Evolutionary conservation across 2,888 invertebrate species (phyloP), one percentile per base, ranked within the genome.

Genomic region (Acronicta aceris): DNA sequence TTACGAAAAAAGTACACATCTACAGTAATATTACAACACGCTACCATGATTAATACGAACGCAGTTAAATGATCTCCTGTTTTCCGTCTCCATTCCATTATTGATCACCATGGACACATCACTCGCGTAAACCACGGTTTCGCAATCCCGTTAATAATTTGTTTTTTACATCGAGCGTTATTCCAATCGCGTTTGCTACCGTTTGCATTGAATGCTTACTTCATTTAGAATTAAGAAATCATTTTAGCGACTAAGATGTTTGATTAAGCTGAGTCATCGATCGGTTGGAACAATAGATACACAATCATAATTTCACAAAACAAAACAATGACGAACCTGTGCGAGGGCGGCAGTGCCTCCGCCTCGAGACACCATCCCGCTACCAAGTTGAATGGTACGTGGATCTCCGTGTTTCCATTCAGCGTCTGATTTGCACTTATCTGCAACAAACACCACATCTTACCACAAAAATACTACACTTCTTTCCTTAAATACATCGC

Each of bases 321-420:
- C 51, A 63, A 63, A 48, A 49, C 46, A 59, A 61, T 45, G 30
- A 69, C 61, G 27, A 58, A 93, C 94, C 94, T 97, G 90, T 96
- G 98, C 42, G 96, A 95, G 12, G 95, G 85, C 47, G 97, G 96
- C 73, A 98, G 90, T n/a, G 96, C 95, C 54, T 98, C 95, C 1
- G 98, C 98, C 86, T 98, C 98, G 89, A 99, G 98, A 86, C 99
- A 98, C 99, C 99, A 99, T 16, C 99, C 98, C 46, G 98, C 96
- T 81, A 99, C 97, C 68, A 98, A 95, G 67, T 97, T 97, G 77
- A 98, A 95, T 0, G 99, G 99, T 46, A 95, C 95, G 58, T 95
- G 95, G 62, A 94, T 95, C 81, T 95, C 95, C 43, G 93, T 94
- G 78, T 94, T 94, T 16, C 94, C 95, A 89, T 93, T 94, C 62